Evolutionary conservation across 2,888 invertebrate species (phyloP).

Genomic region (Marronus borbonicus): DNA sequence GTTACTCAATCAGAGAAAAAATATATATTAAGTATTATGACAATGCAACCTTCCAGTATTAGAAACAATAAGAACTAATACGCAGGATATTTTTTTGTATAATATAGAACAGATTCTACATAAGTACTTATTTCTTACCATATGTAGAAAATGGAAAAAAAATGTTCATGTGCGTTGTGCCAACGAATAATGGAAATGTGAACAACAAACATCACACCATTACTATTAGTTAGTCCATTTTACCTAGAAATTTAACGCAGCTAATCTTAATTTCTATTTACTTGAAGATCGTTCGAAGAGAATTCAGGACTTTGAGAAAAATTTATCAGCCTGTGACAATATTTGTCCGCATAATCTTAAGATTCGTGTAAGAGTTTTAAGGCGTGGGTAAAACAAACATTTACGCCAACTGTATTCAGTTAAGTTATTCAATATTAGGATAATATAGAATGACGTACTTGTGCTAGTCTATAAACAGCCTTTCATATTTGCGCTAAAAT

Average conservation of each 20-base stretch:
- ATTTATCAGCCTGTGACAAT: constrained; percentile 61
- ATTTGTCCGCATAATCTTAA: constrained; percentile 59
- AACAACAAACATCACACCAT: constrained; percentile 35
- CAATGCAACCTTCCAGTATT: no score
- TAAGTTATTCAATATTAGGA: constrained; percentile 35
- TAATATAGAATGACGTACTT: constrained; percentile 3
- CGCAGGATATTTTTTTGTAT: no score
- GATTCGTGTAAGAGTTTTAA: constrained; percentile 58
- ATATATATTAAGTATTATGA: no score
- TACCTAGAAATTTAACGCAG: constrained; percentile 34
- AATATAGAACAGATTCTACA: no score
- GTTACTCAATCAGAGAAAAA: no score
- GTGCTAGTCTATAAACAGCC: neutral
- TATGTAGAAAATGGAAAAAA: no score
- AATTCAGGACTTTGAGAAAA: constrained; percentile 55
- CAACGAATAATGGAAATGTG: neutral
- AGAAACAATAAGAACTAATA: no score
- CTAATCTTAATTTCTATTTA: constrained; percentile 45
- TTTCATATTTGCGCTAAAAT: constrained; percentile 15
- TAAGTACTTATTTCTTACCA: no score
- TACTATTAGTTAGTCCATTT: constrained; percentile 23
- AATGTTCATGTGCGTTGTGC: no score
- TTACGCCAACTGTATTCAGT: constrained; percentile 46
- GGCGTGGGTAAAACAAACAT: constrained; percentile 64
- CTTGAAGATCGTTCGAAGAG: constrained; percentile 45